Evolutionary conservation across 2,113 vertebrate species (phyloP).

Genomic region (Cyanoderma ruficeps): DNA sequence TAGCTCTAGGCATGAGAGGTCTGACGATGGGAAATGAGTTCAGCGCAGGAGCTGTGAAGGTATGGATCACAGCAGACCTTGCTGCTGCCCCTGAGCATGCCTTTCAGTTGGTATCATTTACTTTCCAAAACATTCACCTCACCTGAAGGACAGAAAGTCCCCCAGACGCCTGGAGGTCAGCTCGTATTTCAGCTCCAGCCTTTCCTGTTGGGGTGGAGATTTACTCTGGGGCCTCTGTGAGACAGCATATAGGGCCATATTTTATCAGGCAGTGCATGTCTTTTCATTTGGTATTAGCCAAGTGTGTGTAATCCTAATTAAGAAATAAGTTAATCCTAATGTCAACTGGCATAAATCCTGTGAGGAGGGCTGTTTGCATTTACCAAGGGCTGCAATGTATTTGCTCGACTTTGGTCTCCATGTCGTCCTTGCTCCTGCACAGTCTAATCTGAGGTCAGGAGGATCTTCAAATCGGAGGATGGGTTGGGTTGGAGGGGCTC

Average conservation of each 20-base stretch:
- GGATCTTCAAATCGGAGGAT: not conserved
- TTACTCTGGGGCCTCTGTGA: not conserved
- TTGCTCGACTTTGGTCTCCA: not conserved
- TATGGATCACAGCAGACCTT: not conserved
- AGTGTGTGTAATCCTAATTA: constrained; percentile 51
- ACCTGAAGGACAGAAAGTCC: not conserved
- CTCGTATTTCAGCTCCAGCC: not conserved
- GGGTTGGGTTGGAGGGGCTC: not conserved
- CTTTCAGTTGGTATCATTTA: not conserved
- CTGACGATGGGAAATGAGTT: not conserved
- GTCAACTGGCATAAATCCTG: constrained; percentile 52
- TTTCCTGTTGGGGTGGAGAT: not conserved
- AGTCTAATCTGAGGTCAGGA: not conserved
- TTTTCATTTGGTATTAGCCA: constrained; percentile 25
- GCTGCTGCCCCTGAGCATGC: not conserved
- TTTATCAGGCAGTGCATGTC: constrained; percentile 30
- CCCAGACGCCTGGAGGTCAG: not conserved
- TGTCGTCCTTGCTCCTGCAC: not conserved
- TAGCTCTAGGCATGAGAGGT: not conserved
- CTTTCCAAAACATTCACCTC: not conserved
- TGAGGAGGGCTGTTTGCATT: constrained; percentile 17
- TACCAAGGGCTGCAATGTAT: not conserved
- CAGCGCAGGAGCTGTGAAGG: not conserved
- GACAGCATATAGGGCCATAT: not conserved
- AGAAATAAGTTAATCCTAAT: constrained; percentile 59